phyloP scores from a whole-genome alignment of 2,113 vertebrate genomes.

The Podiceps cristatus region DNA sequence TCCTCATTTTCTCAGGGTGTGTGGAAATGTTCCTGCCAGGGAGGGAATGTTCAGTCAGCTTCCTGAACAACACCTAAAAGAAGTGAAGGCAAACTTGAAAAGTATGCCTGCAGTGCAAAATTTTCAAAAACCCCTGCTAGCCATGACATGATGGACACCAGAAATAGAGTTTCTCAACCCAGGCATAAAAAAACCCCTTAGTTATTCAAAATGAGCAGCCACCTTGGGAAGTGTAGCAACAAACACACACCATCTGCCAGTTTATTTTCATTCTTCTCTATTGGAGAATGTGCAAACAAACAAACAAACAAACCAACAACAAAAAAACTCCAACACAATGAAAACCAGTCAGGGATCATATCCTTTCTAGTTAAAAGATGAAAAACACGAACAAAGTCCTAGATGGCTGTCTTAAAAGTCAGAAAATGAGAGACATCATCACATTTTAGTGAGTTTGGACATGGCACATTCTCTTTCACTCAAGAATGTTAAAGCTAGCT shows the following conservation, averaged over 20 bases:
- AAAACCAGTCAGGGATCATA: background rate
- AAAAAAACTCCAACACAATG: background rate
- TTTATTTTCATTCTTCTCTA: background rate
- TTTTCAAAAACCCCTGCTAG: rapidly evolving
- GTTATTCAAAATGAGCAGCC: background rate
- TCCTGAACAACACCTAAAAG: background rate
- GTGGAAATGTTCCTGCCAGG: background rate
- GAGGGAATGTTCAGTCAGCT: background rate
- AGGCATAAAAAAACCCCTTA: background rate
- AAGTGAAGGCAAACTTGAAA: background rate
- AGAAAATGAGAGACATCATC: background rate
- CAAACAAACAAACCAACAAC: no score
- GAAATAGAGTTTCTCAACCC: background rate
- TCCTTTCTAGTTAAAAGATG: background rate
- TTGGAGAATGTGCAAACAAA: background rate
- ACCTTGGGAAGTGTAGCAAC: background rate
- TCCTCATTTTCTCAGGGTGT: background rate
- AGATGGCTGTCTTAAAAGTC: background rate
- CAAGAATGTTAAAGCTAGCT: background rate
- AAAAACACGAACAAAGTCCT: background rate
- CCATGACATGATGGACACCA: background rate
- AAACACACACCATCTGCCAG: background rate
- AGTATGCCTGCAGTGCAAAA: background rate
- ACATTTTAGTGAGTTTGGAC: background rate
- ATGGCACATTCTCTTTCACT: background rate